A percentile compares a stretch with the other conserved stretches of the same genome.
These are phyloP conservation scores for Pelodiscus sinensis DNA, from an alignment of 2,113 vertebrate genomes.

Conservation along the genomic window DNA sequence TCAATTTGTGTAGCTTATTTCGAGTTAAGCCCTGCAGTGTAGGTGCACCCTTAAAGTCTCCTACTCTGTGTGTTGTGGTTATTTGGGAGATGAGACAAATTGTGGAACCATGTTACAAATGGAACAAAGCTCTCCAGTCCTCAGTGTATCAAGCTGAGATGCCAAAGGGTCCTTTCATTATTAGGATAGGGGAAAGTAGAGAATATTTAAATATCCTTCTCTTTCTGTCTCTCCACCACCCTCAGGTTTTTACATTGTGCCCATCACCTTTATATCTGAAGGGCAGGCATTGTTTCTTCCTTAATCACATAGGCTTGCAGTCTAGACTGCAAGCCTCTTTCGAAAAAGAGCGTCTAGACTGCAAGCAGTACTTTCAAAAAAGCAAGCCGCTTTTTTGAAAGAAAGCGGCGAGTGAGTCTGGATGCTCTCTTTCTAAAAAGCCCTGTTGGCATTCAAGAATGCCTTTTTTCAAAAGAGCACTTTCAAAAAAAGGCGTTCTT, in stretches of 20 bases:
- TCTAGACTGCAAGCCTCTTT: too few species aligned
- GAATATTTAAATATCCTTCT: background rate
- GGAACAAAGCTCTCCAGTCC: background rate
- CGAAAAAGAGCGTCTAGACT: too few species aligned
- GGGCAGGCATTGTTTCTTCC: fast-evolving
- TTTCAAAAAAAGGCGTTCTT: too few species aligned
- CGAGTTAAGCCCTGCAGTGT: too few species aligned
- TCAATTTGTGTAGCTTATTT: too few species aligned
- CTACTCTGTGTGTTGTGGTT: background rate
- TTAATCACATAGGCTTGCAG: too few species aligned
- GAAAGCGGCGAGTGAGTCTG: too few species aligned
- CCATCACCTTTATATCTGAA: background rate
- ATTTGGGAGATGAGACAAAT: background rate
- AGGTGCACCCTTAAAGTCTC: background rate
- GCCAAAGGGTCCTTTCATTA: background rate
- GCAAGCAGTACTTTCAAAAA: too few species aligned
- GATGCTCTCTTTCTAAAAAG: too few species aligned
- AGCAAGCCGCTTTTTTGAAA: too few species aligned
- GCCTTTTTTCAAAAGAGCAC: too few species aligned
- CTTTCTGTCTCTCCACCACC: background rate
- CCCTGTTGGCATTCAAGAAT: too few species aligned
- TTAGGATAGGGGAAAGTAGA: background rate
- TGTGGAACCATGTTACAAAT: background rate
- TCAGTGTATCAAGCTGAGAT: background rate
- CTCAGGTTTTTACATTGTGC: background rate